A percentile compares a stretch with the other conserved stretches of the same genome.
Conservation (phyloP, 2,113 vertebrate species). For the Atherinomorus stipes region DNA sequence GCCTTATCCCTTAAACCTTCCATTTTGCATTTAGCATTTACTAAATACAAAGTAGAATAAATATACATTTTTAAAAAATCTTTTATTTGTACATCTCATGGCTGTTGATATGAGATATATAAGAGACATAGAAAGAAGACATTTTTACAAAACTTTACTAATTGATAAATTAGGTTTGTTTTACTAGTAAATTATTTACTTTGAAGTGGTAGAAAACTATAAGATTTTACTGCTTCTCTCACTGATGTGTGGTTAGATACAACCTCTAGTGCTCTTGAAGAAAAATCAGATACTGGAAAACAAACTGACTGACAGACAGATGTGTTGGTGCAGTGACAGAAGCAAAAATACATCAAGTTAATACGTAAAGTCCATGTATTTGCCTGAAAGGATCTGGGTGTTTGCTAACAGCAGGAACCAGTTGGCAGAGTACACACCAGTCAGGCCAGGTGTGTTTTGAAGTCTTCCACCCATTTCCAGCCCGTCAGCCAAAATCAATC, state of each 20-base stretch:
- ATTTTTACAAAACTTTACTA: slow-evolving; percentile 28
- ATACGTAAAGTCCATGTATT: slow-evolving; percentile 9
- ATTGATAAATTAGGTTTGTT: slow-evolving; percentile 41
- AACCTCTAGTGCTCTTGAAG: background rate
- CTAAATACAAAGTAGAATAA: too few relatives aligned
- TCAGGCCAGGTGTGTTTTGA: slow-evolving; percentile 56
- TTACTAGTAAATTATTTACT: background rate
- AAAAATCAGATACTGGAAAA: background rate
- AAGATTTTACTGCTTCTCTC: background rate
- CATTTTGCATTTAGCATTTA: too few relatives aligned
- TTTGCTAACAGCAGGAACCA: slow-evolving; percentile 58
- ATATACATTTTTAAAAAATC: too few relatives aligned
- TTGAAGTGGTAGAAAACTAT: background rate
- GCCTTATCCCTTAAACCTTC: too few relatives aligned
- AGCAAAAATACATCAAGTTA: slow-evolving; percentile 1
- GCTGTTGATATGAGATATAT: background rate
- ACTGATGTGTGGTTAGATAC: background rate
- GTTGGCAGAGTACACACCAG: slow-evolving; percentile 42
- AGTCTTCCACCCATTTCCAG: slow-evolving; percentile 29
- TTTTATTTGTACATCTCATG: too few relatives aligned
- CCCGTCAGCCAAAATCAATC: slow-evolving; percentile 27
- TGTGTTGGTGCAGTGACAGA: background rate
- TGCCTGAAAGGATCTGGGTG: slow-evolving; percentile 30
- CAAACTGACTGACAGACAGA: background rate
- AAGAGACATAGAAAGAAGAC: background rate